Evolutionary conservation across 2,113 vertebrate genomes (phyloP), one percentile per base, ranked within the genome.

Genomic region (Choloepus hoffmanni): DNA sequence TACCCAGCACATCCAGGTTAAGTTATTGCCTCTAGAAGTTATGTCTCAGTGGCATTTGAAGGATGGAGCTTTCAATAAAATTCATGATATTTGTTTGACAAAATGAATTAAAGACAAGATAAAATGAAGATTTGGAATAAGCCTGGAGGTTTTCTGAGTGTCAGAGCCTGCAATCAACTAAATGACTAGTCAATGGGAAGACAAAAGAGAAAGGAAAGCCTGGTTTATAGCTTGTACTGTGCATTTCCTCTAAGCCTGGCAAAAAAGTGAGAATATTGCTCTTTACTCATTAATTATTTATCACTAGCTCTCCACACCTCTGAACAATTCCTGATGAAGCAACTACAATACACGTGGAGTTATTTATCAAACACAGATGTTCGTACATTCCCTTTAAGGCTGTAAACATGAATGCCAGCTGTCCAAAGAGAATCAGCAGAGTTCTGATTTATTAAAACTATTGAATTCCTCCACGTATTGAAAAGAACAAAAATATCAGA

Each of bases 211-310:
- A 95, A 89, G 36, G 13, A 89, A 95, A 73, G 11, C 16, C 50
- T 96, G 67, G 18, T 95, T 98, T 97, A 90, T 76, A 65, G 82
- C 48, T 94, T 91, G 12, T n/a, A 53, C 58, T 53, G 1, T 43
- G 43, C 91, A 36, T 83, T 96, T 85, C 82, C 43, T 97, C 58
- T 82, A 97, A 33, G 53, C 96, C 55, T 84, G 90, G 91, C 91
- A 96, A 97, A 96, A 98, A 98, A 98, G 94, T 26, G 45, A 94
- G 97, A 85, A 55, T 68, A 89, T 90, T 96, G 45, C 53, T 94
- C 91, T 33, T 50, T 85, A 28, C 0, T 94, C 92, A 93, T 98
- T 98, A 98, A 96, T 98, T 97, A 98, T 98, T 98, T 98, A 98
- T 98, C 96, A 94, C 83, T 50, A 95, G 16, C 53, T 97, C 82